Evolutionary conservation across 1,140 invertebrate genomes (phyloP).

Genomic region (Himalopsyche phryganea): DNA sequence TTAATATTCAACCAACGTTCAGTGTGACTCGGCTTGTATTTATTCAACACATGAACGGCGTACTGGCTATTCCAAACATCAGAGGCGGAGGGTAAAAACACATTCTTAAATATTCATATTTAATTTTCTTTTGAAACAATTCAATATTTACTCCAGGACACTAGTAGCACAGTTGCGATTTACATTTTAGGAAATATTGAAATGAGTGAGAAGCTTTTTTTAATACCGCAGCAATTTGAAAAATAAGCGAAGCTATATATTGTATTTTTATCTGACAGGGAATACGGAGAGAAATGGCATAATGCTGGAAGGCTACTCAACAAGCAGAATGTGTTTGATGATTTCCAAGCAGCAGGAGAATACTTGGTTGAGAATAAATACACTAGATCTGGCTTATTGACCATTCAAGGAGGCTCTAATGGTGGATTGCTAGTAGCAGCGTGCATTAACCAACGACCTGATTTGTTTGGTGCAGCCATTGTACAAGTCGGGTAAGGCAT

Average conservation of each 20-base stretch:
- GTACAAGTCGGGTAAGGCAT: conserved; percentile 82
- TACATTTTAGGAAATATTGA: too few species aligned
- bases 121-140: too few species aligned
- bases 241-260: too few species aligned
- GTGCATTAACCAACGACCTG: conserved; percentile 90
- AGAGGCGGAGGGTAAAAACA: conserved; percentile 87
- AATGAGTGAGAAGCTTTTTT: too few species aligned
- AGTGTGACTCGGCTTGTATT: conserved; percentile 81
- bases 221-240: too few species aligned
- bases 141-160: too few species aligned
- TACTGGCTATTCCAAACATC: conserved; percentile 91
- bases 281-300: conserved; percentile 98
- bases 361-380: conserved; percentile 56
- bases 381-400: conserved; percentile 71
- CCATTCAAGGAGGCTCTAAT: conserved; percentile 94
- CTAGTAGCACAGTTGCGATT: too few species aligned
- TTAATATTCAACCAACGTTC: conserved; percentile 84
- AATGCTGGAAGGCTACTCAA: conserved; percentile 86
- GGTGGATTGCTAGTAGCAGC: conserved; percentile 92
- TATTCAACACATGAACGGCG: conserved; percentile 84
- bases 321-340: conserved; percentile 97
- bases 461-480: conserved; percentile 89
- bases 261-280: conserved; percentile 53
- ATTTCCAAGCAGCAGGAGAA: conserved; percentile 74
- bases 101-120: too few species aligned